phyloP scores from a whole-genome alignment of 2,797 vertebrate genomes.

The Bradypodion pumilum region DNA sequence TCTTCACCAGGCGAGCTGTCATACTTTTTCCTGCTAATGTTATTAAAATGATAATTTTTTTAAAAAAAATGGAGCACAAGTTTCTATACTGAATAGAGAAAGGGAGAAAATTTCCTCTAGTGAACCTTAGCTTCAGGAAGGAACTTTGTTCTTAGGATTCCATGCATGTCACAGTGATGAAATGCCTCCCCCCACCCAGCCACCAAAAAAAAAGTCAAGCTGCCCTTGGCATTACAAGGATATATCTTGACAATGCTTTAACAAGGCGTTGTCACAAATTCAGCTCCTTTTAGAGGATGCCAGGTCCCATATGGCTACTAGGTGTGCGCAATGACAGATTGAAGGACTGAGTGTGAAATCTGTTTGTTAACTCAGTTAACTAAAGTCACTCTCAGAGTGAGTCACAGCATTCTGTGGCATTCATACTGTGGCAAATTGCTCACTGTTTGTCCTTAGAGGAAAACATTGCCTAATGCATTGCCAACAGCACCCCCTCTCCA shows the following conservation, averaged over 20 bases:
- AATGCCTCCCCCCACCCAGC: not conserved
- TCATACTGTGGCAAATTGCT: not conserved
- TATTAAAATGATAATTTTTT: not conserved
- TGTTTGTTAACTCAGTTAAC: slow-evolving; percentile 10
- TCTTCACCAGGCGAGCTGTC: not conserved
- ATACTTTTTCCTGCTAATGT: not conserved
- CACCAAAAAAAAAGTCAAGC: not conserved
- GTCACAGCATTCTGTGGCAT: not conserved
- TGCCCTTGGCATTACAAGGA: not conserved
- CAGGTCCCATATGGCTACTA: not conserved
- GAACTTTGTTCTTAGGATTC: not conserved
- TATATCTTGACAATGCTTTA: not conserved
- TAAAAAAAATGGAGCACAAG: not conserved
- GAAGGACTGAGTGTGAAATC: not conserved
- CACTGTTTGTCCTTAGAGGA: not conserved
- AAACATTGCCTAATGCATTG: not conserved
- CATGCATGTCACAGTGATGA: not conserved
- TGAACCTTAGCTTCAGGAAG: not conserved
- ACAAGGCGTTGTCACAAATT: not conserved
- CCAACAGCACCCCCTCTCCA: not conserved
- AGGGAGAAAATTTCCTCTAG: not conserved
- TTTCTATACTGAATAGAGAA: not conserved
- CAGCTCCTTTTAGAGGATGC: not conserved
- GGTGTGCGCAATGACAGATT: not conserved
- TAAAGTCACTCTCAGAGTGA: not conserved